These are phyloP conservation scores for Zaprionus camerounensis DNA, from an alignment of 1,140 invertebrate species.

Conservation along the genomic window DNA sequence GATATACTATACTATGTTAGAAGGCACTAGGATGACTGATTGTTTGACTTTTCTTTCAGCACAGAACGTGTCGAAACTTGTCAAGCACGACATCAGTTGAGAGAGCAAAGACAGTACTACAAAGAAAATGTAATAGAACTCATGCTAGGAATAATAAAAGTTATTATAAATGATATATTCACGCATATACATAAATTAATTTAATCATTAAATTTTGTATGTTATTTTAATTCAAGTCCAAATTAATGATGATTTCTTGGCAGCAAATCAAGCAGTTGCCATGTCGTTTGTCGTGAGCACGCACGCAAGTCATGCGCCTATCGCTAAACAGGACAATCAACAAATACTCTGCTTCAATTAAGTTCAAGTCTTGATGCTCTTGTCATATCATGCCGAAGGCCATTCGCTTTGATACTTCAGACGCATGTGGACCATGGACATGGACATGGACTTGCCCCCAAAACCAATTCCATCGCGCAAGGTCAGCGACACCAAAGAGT, in stretches of 20 bases:
- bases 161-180: neutral
- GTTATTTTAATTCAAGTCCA: neutral
- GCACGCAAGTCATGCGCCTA: neutral
- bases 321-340: slow-evolving; percentile 20
- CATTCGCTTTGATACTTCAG: slow-evolving; percentile 34
- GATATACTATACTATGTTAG: slow-evolving; percentile 3
- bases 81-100: neutral
- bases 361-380: slow-evolving; percentile 26
- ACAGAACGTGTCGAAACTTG: neutral
- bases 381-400: slow-evolving; percentile 36
- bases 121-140: neutral
- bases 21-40: neutral
- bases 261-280: neutral
- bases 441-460: slow-evolving; percentile 37
- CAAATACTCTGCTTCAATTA: slow-evolving; percentile 17
- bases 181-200: neutral
- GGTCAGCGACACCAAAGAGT: slow-evolving; percentile 44
- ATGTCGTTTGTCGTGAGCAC: neutral
- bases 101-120: neutral
- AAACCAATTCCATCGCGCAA: slow-evolving; percentile 37
- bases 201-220: neutral
- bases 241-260: neutral
- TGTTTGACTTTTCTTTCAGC: neutral
- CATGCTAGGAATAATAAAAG: neutral
- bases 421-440: slow-evolving; percentile 25